Evolutionary conservation across 2,797 vertebrate genomes (phyloP), one percentile per base, ranked within the genome.

Genomic region (Sebastes flavidus): DNA sequence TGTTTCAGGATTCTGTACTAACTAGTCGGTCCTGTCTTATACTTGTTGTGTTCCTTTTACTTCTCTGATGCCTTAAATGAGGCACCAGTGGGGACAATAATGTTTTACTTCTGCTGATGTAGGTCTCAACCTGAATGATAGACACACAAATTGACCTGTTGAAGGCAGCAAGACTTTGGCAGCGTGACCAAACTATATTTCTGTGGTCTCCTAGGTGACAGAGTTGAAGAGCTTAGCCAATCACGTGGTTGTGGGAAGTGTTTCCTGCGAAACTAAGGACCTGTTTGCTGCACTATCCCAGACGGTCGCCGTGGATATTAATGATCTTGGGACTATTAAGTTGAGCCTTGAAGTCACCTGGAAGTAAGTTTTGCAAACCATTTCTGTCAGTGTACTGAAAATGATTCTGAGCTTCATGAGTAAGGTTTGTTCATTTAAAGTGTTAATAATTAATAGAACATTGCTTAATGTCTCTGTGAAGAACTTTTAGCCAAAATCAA

Each of bases 311-410:
- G 98, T 99, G 89, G 98, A 99, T 79, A 98, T 99, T 88, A 99
- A 99, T 1, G 98, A 99, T 89, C 93, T 99, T n/a, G 98, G 98
- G 46, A 99, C 98, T 12, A 97, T 99, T 85, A 99, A 99, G 83
- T 96, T 99, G 30, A 99, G 97, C 87, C 95, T 99, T 5, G 98
- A 99, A 89, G 97, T 99, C 89, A 97, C 94, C 18, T 99, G 98
- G 98, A 99, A 97, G 98, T 99, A 93, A 94, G 98, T 97, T 36
- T 34, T 34, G 30, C 65, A 34, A 22, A 20, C 9, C 4, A 24
- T 30, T 11, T 11, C 18, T 9, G 12, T 25, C 25, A 30, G 24
- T 38, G 6, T 66, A n/a, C 38, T 49, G 1, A 24, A 27, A 24
- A 36, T 52, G 6, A 22, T 36, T 8, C 4, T 58, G 10, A 65